Evolutionary conservation across 2,797 vertebrate genomes (phyloP).

Genomic region (Melanotaenia maccullochi): DNA sequence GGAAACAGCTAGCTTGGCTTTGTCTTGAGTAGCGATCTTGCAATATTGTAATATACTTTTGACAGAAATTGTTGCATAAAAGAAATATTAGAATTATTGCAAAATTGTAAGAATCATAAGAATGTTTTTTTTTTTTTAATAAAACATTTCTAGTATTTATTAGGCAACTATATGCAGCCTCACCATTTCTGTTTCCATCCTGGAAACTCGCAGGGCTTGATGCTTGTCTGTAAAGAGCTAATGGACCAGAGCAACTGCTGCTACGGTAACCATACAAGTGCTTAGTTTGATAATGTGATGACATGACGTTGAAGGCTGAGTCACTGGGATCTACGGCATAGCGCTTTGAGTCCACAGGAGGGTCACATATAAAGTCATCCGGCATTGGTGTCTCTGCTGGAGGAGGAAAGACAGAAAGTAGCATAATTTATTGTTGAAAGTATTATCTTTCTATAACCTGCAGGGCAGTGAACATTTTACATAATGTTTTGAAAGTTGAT

Average conservation of each 20-base stretch:
- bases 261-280: slow-evolving; percentile 80
- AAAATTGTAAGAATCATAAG: not conserved
- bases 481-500: too few species aligned
- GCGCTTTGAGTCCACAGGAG: slow-evolving; percentile 81
- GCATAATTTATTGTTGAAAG: not conserved
- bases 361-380: slow-evolving; percentile 86
- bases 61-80: too few species aligned
- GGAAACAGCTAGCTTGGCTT: not conserved
- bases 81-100: not conserved
- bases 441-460: not conserved
- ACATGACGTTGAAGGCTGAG: slow-evolving; percentile 82
- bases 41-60: not conserved
- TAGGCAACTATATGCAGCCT: slow-evolving; percentile 40
- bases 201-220: slow-evolving; percentile 86
- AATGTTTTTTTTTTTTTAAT: not conserved
- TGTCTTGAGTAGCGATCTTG: not conserved
- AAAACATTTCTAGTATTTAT: not conserved
- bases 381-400: slow-evolving; percentile 85
- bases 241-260: slow-evolving; percentile 74
- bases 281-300: slow-evolving; percentile 78
- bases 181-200: slow-evolving; percentile 92
- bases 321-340: slow-evolving; percentile 84
- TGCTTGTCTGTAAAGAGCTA: slow-evolving; percentile 81
- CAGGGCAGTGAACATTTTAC: too few species aligned
- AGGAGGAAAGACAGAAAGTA: slow-evolving; percentile 14